Evolutionary conservation across 2,888 invertebrate genomes (phyloP).

Genomic region (Epinotia ramella): DNA sequence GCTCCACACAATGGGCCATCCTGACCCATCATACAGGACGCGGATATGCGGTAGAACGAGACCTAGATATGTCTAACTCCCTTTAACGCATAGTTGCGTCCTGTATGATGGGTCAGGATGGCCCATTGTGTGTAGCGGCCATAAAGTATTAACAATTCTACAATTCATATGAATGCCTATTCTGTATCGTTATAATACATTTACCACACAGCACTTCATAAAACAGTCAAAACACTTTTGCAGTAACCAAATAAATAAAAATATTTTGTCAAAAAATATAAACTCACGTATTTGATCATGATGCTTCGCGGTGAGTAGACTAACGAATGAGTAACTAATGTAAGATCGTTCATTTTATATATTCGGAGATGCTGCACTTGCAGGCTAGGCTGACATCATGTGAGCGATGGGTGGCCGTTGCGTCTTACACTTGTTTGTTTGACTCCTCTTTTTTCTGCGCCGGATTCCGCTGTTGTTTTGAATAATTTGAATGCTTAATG

Average conservation of each 20-base stretch:
- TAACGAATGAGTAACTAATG: constrained; percentile 82
- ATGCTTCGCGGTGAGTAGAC: constrained; percentile 79
- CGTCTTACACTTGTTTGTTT: constrained; percentile 56
- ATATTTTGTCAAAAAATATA: constrained; percentile 49
- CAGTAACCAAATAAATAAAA: constrained; percentile 55
- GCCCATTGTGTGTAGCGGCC: too few species aligned
- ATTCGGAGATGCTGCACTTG: constrained; percentile 74
- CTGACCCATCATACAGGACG: too few species aligned
- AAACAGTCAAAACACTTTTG: constrained; percentile 60
- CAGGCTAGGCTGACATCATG: constrained; percentile 74
- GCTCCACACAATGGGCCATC: too few species aligned
- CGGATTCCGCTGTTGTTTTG: neutral
- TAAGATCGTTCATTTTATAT: constrained; percentile 79
- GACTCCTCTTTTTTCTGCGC: constrained; percentile 57
- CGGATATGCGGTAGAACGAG: too few species aligned
- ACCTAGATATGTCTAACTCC: too few species aligned
- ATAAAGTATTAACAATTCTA: too few species aligned
- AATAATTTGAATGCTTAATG: too few species aligned
- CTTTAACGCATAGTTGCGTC: too few species aligned
- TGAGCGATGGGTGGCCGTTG: constrained; percentile 60
- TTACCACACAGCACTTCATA: constrained; percentile 8
- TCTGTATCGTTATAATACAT: constrained; percentile 3
- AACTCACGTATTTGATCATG: constrained; percentile 84
- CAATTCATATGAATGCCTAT: neutral
- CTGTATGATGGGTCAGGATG: too few species aligned